Evolutionary conservation across 2,888 invertebrate species (phyloP), one percentile per base, ranked within the genome.

Genomic region (Xestia rhomboidea): DNA sequence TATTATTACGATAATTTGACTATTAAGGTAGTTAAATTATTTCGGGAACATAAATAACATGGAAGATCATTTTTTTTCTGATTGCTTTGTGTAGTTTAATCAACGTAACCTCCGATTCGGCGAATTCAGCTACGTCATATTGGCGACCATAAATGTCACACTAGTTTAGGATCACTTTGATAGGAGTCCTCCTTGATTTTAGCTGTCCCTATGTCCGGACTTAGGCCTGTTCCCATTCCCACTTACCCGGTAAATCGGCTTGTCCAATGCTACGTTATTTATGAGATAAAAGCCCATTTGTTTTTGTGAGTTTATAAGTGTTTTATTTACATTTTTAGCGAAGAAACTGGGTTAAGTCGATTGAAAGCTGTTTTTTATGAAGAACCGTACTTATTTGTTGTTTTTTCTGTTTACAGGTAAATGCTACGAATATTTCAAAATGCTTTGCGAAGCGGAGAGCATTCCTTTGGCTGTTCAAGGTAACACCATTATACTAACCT

Each of bases 341-440:
- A 34, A 74, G 64, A 38, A 73, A 73, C 11, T 51, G 49, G 57
- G 69, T 70, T 83, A 74, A 68, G 80, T 80, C 70, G 44, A 44
- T 79, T 46, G 54, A 27, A 74, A 73, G 68, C 66, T 77, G 74
- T 66, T 73, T 68, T 68, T 60, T 74, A 38, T 77, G 21, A 69
- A 49, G 24, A 46, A 34, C 24, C 34, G 34, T 69, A 74, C 67
- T 86, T 76, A 84, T 77, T 60, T 74, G 11, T 41, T 60, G 57
- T 74, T 60, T 73, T 78, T 62, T 72, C 62, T 77, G 63, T 77
- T 87, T 79, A 34, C 87, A 87, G 87, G 87, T 87, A 87, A 82
- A 70, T 54, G 10, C 41, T 51, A 10, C 44, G 44, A 13, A 15
- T 2, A 5, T 21, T 51, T 64, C 8, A 1, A 64, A 34, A n/a